phyloP scores from a whole-genome alignment of 1,140 invertebrate genomes.

The Drosophila tristis region DNA sequence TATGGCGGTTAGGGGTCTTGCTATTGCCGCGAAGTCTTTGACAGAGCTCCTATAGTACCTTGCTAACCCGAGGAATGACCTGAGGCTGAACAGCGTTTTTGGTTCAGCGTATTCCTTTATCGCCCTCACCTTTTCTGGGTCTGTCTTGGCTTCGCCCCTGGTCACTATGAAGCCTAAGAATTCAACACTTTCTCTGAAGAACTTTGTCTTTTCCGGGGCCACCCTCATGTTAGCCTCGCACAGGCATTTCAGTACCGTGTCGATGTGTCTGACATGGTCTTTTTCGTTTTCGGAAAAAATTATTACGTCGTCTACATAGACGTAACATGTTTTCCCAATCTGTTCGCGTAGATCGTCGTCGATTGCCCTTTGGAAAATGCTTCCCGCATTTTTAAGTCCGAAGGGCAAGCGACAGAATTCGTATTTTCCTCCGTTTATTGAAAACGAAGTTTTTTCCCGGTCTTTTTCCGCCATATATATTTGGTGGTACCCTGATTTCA shows the following conservation, averaged over 20 bases:
- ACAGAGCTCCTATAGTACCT: conserved; percentile 22
- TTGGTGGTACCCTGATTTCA: no score
- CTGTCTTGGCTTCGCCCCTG: not conserved
- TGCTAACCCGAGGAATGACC: conserved; percentile 12
- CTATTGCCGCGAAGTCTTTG: conserved; percentile 17
- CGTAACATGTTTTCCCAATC: conserved; percentile 14
- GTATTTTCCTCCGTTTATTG: no score
- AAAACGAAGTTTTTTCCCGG: not conserved
- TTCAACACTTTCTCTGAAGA: conserved; percentile 18
- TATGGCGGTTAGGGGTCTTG: conserved; percentile 7
- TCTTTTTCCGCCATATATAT: no score
- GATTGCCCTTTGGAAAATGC: no score
- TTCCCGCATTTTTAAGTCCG: no score
- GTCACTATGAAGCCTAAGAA: conserved; percentile 22
- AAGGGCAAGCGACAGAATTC: no score
- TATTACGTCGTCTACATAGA: conserved; percentile 18
- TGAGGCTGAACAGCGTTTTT: conserved; percentile 7
- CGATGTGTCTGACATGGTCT: conserved; percentile 10
- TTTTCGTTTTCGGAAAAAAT: conserved; percentile 16
- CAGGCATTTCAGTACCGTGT: conserved; percentile 11
- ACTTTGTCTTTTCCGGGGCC: conserved; percentile 9
- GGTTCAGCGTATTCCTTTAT: conserved; percentile 14
- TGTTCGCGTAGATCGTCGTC: conserved; percentile 7
- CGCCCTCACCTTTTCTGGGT: conserved; percentile 16
- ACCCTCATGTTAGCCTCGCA: conserved; percentile 23